Base-by-base conservation (phyloP, 2,888 invertebrate species). In the Scaptomyza parva region DNA sequence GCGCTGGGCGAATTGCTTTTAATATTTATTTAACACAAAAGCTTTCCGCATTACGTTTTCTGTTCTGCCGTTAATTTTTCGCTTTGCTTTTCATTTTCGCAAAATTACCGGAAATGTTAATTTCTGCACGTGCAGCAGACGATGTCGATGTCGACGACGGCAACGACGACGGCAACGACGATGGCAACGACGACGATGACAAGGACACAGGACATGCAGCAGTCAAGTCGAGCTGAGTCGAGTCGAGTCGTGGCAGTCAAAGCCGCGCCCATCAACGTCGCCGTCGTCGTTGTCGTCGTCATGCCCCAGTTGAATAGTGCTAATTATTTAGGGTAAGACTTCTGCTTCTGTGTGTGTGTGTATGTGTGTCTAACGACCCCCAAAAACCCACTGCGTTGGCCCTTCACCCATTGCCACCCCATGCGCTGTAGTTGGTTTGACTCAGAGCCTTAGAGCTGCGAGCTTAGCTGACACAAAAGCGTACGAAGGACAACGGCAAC, bases 241-340 rank as follows among this genome's bases (percentile, higher is more conserved):
- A 35, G 37, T 37, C 37, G 37, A 37, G 37, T 37, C 37, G 37
- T 37, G 57, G 62, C 76, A 70, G 78, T 70, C 63, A 82, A 74
- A 82, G 82, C 67, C 66, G 65, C 86, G 87, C 82, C 85, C 85
- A 76, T 69, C 82, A 84, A 72, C 80, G 79, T 78, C 48, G 57
- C 44, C 54, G 55, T 35, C 44, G 57, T 40, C 50, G 47, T 47
- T 35, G 55, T 53, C 66, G 78, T 66, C 77, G 73, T 72, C 81
- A 75, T 78, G 74, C 83, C 79, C 82, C 79, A 78, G 66, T 76
- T 88, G 87, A 89, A 89, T 89, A 87, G 82, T 84, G 90, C 89
- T 90, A 89, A 90, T 90, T 89, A 89, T 89, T 90, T 88, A 74
- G 86, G 84, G 78, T 83, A 87, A 80, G 78, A 78, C 77, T 76